Base-by-base conservation (phyloP, 1,140 invertebrate species). In the Mactra quadrangularis region DNA sequence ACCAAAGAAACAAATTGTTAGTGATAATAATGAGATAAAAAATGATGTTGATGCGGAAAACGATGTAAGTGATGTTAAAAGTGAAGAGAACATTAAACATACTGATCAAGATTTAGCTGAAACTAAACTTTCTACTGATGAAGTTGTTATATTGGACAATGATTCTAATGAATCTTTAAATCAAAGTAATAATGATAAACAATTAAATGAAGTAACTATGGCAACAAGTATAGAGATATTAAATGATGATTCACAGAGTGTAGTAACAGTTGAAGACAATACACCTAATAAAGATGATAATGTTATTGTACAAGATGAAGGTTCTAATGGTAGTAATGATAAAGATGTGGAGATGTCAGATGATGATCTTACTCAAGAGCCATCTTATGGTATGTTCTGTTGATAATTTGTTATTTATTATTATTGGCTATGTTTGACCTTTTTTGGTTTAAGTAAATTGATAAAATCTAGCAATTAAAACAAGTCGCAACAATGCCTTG, bases 101-200 rank as follows among this genome's bases (percentile, higher is more conserved):
- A 19, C 9, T 50, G 47, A 13, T 50, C 11, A 13, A 19, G 47
- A 13, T 13, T 13, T 9, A 50, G 9, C 45, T 50, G 45, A n/a
- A n/a, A 22, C 29, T 17, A 17, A 22, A 31, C 17, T 22, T n/a
- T n/a, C n/a, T n/a, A 2, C 6, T 45, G 29, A 62, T 47, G 74
- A 64, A 47, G 19, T 77, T 50, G 59, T 77, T 31, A 29, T 64
- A 6, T 60, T 77, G 27, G 57, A 50, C 22, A 74, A 53, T 74
- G 71, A 74, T 45, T 41, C 33, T 19, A 50, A 59, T 13, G 68
- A 71, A 33, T 15, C n/a, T n/a, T n/a, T n/a, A n/a, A n/a, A n/a
- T n/a, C n/a, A n/a, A n/a, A 45, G 11, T 11, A 52, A 55, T 4
- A 57, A 22, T 45, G 13, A 1, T 25, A n/a, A 66, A 17, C 19